Conservation (phyloP, 2,113 vertebrate species). For the Sapajus apella region DNA sequence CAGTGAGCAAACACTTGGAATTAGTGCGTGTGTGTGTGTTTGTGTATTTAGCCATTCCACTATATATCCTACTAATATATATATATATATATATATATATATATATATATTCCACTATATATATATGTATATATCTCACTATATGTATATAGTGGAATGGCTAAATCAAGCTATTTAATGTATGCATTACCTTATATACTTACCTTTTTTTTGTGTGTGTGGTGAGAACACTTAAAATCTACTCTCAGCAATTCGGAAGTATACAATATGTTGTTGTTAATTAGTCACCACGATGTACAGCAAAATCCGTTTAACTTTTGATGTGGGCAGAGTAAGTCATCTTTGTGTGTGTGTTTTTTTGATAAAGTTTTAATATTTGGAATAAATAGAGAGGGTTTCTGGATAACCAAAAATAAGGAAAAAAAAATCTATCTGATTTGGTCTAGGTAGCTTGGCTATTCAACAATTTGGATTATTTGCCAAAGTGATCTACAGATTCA, state of each 20-base stretch:
- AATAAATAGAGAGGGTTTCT: not conserved
- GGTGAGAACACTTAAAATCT: not conserved
- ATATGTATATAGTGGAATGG: not conserved
- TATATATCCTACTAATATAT: no score
- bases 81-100: no score
- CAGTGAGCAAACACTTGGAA: no score
- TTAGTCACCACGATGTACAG: not conserved
- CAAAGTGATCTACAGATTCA: not conserved
- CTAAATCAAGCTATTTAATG: not conserved
- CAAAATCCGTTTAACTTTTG: not conserved
- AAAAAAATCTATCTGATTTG: not conserved
- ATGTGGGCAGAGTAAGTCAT: not conserved
- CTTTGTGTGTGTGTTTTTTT: not conserved
- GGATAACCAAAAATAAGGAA: not conserved
- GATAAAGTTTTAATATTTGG: not conserved
- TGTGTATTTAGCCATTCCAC: no score
- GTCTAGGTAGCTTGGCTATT: not conserved
- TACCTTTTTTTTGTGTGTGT: not conserved
- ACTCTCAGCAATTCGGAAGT: not conserved
- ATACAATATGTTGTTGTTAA: not conserved
- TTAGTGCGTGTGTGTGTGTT: not conserved
- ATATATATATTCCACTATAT: no score
- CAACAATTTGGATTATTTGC: constrained; percentile 19
- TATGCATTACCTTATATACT: not conserved
- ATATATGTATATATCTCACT: no score